Percentiles rank a stretch among this genome's conserved stretches.
Conservation (phyloP, 2,113 vertebrate genomes). For the Pongo pygmaeus region DNA sequence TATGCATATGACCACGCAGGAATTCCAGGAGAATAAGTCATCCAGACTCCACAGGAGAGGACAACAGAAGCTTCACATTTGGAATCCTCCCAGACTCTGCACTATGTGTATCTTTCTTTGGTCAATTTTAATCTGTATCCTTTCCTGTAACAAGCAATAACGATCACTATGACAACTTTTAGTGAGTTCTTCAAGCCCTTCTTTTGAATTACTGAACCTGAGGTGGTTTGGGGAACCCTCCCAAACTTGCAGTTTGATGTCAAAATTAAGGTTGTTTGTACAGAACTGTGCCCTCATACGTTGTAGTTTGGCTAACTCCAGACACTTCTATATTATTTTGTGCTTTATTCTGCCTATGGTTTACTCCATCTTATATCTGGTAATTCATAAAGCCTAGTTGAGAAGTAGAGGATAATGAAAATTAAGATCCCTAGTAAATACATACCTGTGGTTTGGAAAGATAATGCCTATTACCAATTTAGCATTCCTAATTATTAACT, state of each 20-base stretch:
- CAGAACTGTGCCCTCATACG: not conserved
- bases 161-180: not conserved
- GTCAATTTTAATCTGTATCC: not conserved
- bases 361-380: not conserved
- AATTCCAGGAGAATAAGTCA: not conserved
- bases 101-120: not conserved
- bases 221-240: not conserved
- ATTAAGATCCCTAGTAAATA: conserved; percentile 1
- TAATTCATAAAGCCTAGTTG: not conserved
- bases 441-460: conserved; percentile 4
- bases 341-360: not conserved
- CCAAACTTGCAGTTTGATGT: not conserved
- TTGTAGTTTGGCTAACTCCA: not conserved
- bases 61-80: not conserved
- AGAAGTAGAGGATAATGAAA: not conserved
- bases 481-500: not conserved
- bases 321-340: not conserved
- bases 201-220: not conserved
- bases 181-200: not conserved
- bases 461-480: not conserved
- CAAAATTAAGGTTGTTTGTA: not conserved
- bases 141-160: not conserved
- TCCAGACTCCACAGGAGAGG: not conserved
- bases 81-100: not conserved
- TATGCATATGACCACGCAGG: not conserved